Conservation (phyloP, 2,797 vertebrate genomes). For the Crocidura indochinensis region DNA sequence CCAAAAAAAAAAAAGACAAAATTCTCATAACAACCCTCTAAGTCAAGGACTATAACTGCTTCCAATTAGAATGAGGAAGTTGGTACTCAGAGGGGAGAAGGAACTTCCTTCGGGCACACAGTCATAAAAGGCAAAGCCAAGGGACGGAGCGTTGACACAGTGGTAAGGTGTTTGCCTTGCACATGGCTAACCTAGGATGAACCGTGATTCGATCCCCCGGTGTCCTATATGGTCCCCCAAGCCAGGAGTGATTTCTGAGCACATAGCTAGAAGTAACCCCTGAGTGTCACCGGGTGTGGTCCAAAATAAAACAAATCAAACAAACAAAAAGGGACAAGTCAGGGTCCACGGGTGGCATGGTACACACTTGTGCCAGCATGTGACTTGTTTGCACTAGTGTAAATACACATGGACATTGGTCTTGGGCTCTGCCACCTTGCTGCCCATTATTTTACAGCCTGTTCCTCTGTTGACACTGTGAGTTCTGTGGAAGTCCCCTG, state of each 20-base stretch:
- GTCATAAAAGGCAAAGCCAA: slow-evolving; percentile 5
- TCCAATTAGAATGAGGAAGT: neutral
- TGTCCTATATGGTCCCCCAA: no score
- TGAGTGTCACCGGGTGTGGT: no score
- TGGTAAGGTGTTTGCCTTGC: no score
- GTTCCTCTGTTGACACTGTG: slow-evolving; percentile 44
- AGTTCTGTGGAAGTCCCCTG: slow-evolving; percentile 76
- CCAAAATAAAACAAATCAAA: no score
- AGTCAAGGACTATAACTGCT: neutral
- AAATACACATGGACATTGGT: neutral
- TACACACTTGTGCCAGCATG: neutral
- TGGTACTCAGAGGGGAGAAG: neutral
- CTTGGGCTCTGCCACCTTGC: neutral
- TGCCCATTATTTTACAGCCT: slow-evolving; percentile 22
- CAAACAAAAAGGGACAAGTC: neutral
- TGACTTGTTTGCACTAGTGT: neutral
- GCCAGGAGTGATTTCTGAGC: no score
- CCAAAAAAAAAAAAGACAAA: no score
- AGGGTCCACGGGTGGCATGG: neutral
- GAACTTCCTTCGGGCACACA: slow-evolving; percentile 4
- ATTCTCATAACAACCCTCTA: neutral
- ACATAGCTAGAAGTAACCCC: no score
- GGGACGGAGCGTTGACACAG: no score
- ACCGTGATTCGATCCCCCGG: no score
- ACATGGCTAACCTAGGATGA: no score